These are phyloP conservation scores for Petrocephalus schoutedeni DNA, from an alignment of 2,797 vertebrate genomes.

Conservation along the genomic window DNA sequence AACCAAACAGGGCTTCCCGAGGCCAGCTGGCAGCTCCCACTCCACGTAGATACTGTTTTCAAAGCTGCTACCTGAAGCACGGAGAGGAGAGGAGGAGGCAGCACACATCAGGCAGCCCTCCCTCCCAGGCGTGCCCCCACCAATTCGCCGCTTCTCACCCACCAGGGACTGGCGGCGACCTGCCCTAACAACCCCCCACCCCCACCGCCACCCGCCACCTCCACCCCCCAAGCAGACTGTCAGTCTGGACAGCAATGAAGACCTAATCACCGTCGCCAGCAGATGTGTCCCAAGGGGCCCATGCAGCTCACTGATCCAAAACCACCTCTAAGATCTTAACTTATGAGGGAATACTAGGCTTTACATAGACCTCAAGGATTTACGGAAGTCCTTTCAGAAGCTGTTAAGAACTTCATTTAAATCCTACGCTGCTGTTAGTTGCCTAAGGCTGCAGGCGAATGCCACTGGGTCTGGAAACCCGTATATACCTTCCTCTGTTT, in stretches of 20 bases:
- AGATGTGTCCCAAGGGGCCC: background rate
- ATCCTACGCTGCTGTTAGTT: background rate
- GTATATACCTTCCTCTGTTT: background rate
- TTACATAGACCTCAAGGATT: conserved; percentile 1
- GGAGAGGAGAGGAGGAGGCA: background rate
- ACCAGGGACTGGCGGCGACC: background rate
- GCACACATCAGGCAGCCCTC: background rate
- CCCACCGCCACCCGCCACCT: background rate
- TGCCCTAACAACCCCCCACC: background rate
- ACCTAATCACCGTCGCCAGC: background rate
- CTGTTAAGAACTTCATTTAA: background rate
- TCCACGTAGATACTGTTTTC: background rate
- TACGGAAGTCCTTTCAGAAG: background rate
- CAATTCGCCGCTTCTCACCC: background rate
- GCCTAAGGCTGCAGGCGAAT: background rate
- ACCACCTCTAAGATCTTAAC: background rate
- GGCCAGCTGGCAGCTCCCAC: background rate
- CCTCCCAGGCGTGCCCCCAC: background rate
- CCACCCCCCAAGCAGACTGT: background rate
- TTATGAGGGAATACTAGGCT: background rate
- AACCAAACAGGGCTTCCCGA: background rate
- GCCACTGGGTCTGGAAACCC: background rate
- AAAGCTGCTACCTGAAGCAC: background rate
- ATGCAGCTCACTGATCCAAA: background rate
- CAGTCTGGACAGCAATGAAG: background rate